Percentiles rank a stretch among this genome's conserved stretches.
Conservation (phyloP, 2,888 invertebrate genomes). For the Pteria penguin region DNA sequence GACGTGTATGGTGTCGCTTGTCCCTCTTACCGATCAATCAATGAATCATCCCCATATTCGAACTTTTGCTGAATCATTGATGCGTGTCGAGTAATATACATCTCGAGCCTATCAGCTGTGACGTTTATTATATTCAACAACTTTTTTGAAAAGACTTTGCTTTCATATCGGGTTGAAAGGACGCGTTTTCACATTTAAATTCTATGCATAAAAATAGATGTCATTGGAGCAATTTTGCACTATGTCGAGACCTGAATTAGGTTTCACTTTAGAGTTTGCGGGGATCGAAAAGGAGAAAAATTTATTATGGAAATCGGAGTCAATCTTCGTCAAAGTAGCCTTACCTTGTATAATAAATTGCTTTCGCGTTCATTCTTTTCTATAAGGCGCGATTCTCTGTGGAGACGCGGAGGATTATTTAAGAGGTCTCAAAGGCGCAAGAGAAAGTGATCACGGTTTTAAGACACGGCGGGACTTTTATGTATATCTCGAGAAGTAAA, state of each 20-base stretch:
- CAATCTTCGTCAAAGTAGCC: no score
- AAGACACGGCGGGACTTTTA: no score
- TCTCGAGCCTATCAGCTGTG: constrained; percentile 33
- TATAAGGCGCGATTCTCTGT: no score
- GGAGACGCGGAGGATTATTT: no score
- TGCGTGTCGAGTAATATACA: constrained; percentile 21
- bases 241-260: background rate
- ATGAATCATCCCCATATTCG: constrained; percentile 47
- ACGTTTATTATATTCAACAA: constrained; percentile 32
- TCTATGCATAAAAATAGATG: background rate
- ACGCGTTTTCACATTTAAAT: background rate
- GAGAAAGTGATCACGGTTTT: no score
- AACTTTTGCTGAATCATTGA: constrained; percentile 17
- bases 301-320: no score
- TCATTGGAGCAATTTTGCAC: background rate
- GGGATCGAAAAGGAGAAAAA: no score
- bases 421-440: no score
- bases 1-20: constrained; percentile 22
- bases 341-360: no score
- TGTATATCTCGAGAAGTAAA: no score
- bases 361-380: no score
- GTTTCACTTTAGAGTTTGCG: no score
- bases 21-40: constrained; percentile 46
- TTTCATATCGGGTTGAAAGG: background rate
- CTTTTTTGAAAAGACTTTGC: constrained; percentile 1